Conservation (phyloP, 2,888 invertebrate species). For the Orthonychiurus folsomi region DNA sequence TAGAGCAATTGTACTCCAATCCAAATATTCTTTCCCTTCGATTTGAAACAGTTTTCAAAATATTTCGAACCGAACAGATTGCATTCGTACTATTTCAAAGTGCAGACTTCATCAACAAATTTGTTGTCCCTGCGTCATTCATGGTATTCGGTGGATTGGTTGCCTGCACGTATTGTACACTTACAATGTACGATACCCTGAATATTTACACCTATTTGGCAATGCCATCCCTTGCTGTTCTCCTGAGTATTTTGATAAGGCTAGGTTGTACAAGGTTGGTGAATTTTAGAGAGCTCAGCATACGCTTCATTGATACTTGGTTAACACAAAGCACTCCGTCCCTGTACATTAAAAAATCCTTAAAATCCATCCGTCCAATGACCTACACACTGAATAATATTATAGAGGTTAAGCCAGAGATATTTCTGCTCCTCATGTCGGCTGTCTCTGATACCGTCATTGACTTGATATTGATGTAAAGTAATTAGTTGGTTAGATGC, state of each 20-base stretch:
- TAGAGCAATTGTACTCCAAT: background rate
- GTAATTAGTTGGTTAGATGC: too few species aligned
- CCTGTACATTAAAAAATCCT: background rate
- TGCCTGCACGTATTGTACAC: background rate
- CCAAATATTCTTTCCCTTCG: background rate
- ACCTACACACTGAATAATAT: background rate
- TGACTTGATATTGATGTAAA: background rate
- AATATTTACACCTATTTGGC: background rate
- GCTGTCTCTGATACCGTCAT: background rate
- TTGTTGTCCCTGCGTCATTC: too few species aligned
- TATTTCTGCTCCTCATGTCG: background rate
- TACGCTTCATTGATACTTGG: background rate
- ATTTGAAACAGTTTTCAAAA: background rate
- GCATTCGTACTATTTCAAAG: background rate
- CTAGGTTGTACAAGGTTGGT: background rate
- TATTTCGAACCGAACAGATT: background rate
- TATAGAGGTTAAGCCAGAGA: background rate
- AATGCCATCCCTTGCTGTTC: background rate
- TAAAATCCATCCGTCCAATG: background rate
- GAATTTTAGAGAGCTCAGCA: background rate
- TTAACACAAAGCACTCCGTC: background rate
- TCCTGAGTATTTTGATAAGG: background rate
- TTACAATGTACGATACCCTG: background rate
- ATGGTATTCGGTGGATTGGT: too few species aligned
- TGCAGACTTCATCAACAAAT: background rate